Conservation (phyloP, 2,113 vertebrate genomes). For the Maccullochella peelii region DNA sequence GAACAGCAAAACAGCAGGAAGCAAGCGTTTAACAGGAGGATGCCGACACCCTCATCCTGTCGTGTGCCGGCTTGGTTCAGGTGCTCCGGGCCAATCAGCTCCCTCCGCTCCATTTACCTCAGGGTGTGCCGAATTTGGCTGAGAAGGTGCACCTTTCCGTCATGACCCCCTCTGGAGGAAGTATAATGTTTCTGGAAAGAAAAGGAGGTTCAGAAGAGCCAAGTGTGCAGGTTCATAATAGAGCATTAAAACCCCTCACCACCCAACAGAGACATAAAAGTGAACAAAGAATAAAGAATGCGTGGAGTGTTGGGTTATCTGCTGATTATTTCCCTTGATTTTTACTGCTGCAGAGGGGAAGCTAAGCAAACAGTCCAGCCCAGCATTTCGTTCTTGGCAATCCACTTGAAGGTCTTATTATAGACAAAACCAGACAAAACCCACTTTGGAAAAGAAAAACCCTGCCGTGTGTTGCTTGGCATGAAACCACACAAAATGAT, state of each 20-base stretch:
- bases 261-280: conserved; percentile 61
- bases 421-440: conserved; percentile 42
- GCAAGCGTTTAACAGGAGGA: conserved; percentile 87
- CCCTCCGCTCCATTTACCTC: conserved; percentile 84
- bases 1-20: conserved; percentile 89
- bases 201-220: conserved; percentile 47
- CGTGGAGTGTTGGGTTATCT: conserved; percentile 62
- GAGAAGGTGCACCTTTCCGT: conserved; percentile 59
- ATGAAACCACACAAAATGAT: conserved; percentile 27
- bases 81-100: conserved; percentile 88
- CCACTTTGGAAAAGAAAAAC: conserved; percentile 51
- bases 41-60: conserved; percentile 92
- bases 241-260: conserved; percentile 19
- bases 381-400: conserved; percentile 57
- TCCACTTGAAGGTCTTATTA: conserved; percentile 48
- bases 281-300: conserved; percentile 70
- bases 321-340: conserved; percentile 74
- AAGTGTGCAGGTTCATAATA: conserved; percentile 38
- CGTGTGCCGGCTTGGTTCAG: conserved; percentile 93
- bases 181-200: conserved; percentile 78
- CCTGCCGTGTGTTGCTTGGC: conserved; percentile 58
- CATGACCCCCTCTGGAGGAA: conserved; percentile 64
- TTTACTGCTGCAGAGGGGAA: conserved; percentile 63
- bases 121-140: conserved; percentile 74
- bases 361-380: conserved; percentile 67